phyloP scores from a whole-genome alignment of 1,140 invertebrate species.

The Drosophila bipectinata region DNA sequence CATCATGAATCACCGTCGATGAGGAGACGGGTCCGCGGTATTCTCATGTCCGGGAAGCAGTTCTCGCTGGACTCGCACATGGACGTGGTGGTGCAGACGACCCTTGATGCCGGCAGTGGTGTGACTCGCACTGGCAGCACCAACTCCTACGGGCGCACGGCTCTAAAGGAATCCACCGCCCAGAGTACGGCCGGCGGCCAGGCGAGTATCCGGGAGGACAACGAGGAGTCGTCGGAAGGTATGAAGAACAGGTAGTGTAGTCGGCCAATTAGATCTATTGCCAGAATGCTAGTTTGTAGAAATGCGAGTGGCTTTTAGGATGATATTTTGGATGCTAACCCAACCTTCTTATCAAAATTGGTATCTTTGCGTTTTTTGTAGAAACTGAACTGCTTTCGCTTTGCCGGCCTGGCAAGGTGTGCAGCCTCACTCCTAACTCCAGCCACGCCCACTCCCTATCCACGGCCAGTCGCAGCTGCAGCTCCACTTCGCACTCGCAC shows the following conservation, averaged over 20 bases:
- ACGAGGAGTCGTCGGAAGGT: conserved; percentile 82
- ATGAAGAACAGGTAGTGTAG: conserved; percentile 83
- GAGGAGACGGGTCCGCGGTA: conserved; percentile 92
- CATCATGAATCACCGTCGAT: conserved; percentile 86
- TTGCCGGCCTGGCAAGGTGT: conserved; percentile 24
- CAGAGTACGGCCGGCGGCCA: conserved; percentile 17
- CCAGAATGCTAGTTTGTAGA: conserved; percentile 33
- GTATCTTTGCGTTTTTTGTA: conserved; percentile 6
- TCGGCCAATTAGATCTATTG: conserved; percentile 47
- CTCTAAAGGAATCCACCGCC: background rate
- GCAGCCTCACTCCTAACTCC: conserved; percentile 11
- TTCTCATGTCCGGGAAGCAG: conserved; percentile 94
- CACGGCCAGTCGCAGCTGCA: conserved; percentile 35
- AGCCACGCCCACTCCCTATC: conserved; percentile 32
- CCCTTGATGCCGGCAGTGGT: conserved; percentile 47
- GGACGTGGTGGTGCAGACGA: conserved; percentile 87
- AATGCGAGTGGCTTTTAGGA: background rate
- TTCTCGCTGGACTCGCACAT: conserved; percentile 96
- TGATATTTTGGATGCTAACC: background rate
- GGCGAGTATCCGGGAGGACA: conserved; percentile 75
- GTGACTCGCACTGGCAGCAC: conserved; percentile 13
- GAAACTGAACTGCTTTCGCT: conserved; percentile 68
- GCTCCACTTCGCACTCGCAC: conserved; percentile 20
- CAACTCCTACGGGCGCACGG: conserved; percentile 41
- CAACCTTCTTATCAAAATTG: background rate